Conservation (phyloP, 2,797 vertebrate genomes). For the Jordanella pulchra region DNA sequence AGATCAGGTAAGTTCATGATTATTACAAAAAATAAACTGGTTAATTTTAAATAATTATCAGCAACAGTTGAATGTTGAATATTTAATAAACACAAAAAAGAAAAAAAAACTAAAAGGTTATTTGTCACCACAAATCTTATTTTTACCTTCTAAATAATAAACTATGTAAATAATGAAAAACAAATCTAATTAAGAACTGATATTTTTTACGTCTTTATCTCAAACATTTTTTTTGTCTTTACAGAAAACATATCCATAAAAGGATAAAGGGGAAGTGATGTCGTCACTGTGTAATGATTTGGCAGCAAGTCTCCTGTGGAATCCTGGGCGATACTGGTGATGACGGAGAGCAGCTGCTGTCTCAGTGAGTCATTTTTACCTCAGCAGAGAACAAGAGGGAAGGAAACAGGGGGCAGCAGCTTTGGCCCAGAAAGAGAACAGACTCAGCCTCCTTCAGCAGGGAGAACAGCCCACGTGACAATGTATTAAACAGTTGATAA, state of each 20-base stretch:
- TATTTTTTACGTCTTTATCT: background rate
- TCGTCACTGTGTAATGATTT: conserved; percentile 56
- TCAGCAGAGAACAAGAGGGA: conserved; percentile 61
- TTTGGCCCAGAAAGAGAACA: conserved; percentile 69
- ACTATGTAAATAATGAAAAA: background rate
- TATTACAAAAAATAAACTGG: too few species aligned
- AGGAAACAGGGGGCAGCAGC: conserved; percentile 58
- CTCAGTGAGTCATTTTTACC: conserved; percentile 81
- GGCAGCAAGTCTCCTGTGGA: conserved; percentile 57
- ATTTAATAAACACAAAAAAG: background rate
- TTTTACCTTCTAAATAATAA: background rate
- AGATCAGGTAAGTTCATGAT: too few species aligned
- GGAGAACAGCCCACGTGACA: conserved; percentile 43
- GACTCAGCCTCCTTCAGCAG: conserved; percentile 45
- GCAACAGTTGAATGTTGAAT: background rate
- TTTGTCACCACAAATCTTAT: background rate
- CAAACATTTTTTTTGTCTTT: background rate
- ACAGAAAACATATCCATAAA: conserved; percentile 65
- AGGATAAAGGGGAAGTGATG: conserved; percentile 76
- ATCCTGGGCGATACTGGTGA: conserved; percentile 71
- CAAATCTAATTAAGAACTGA: background rate
- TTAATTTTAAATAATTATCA: background rate
- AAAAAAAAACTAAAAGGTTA: background rate
- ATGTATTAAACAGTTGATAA: conserved; percentile 45
- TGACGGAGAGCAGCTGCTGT: conserved; percentile 82